Base-by-base conservation (phyloP, 1,140 invertebrate species). In the Formica selysi region DNA sequence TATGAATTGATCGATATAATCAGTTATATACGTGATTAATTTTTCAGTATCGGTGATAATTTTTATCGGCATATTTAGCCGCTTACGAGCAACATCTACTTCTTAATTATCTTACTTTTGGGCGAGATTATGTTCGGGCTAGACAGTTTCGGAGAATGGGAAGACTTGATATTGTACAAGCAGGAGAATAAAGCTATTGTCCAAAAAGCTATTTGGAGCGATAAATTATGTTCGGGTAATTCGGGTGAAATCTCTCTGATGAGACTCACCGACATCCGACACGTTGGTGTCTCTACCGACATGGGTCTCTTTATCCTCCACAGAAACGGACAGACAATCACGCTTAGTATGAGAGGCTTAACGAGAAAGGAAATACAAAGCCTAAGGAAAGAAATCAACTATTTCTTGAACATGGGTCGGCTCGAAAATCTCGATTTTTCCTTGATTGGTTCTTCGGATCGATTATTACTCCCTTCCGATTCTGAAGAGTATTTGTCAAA, bases 131-230 rank as follows among this genome's bases (percentile, higher is more conserved):
- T 92, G 54, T 93, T 93, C 44, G 88, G 85, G 22, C 44, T 93
- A 19, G 93, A 93, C 19, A 71, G 85, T 10, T 64, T 93, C 22
- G 93, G 92, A 48, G 91, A 91, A 76, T 92, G 91, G 91, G 91
- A 93, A 65, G 91, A 92, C 48, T 44, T 93, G 7, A 76, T 90
- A 65, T 79, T 93, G 22, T 92, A 93, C 44, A 91, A 87, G 78
- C 68, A 85, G 10, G 78, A 89, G 59, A 92, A 93, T 51, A 85
- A 86, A 26, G 92, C 89, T 1, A 76, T 89, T 11, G 26, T 92
- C 8, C 76, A 76, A 6, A 91, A 80, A 67, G 90, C 78, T 8
- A 61, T 64, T n/a, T 93, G 93, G 92, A 90, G 71, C 41, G 92
- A 93, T 13, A 93, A 90, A 57, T 71, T 92, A 26, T 85, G 44